phyloP scores from a whole-genome alignment of 2,797 vertebrate species.

The Lophius americanus region DNA sequence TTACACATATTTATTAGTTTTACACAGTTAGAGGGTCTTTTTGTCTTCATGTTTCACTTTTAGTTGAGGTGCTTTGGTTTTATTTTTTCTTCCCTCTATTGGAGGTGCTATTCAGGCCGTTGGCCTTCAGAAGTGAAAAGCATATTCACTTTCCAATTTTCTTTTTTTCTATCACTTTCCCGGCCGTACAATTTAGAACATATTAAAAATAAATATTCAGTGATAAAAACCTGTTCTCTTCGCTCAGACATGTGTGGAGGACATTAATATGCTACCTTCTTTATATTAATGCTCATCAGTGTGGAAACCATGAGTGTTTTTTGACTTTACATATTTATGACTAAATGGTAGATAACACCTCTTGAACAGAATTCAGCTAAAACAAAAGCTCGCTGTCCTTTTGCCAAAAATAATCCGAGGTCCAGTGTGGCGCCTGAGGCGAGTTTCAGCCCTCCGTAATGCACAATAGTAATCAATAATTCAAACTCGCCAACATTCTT shows the following conservation, averaged over 20 bases:
- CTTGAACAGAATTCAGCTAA: neutral
- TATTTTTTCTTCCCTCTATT: neutral
- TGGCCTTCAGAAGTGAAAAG: slow-evolving; percentile 25
- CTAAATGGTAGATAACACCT: too few species aligned
- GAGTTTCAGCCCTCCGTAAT: neutral
- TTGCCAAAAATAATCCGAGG: slow-evolving; percentile 26
- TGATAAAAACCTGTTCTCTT: too few species aligned
- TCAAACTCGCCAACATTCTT: neutral
- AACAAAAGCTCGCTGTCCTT: slow-evolving; percentile 32
- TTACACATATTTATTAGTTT: too few species aligned
- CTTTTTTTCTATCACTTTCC: neutral
- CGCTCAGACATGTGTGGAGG: too few species aligned
- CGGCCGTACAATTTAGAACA: too few species aligned
- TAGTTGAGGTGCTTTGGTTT: slow-evolving; percentile 5
- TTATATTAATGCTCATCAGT: too few species aligned
- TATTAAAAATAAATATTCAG: too few species aligned
- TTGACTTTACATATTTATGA: too few species aligned
- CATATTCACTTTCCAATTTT: slow-evolving; percentile 7
- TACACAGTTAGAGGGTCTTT: neutral
- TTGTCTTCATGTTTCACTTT: neutral
- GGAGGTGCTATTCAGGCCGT: slow-evolving; percentile 11
- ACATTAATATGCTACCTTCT: too few species aligned
- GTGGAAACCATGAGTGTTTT: too few species aligned
- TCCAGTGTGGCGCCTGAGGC: slow-evolving; percentile 29
- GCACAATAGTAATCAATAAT: slow-evolving; percentile 4